Conservation (phyloP, 2,113 vertebrate species). For the Gavia stellata region DNA sequence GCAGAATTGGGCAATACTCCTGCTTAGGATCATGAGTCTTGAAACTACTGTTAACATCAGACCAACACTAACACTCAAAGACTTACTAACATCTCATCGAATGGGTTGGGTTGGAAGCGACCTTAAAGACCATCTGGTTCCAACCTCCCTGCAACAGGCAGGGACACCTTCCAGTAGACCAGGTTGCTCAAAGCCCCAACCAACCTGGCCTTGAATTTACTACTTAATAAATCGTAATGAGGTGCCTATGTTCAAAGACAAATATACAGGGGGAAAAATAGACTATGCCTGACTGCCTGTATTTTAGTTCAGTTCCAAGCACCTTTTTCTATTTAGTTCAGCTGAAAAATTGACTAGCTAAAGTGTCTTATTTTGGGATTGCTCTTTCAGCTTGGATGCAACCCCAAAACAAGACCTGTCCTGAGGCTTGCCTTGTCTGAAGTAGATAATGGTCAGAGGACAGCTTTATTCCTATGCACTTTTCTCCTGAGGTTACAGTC, state of each 20-base stretch:
- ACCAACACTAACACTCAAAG: not conserved
- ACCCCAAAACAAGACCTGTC: not conserved
- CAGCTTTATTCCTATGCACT: not conserved
- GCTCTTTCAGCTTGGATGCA: not conserved
- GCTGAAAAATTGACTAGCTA: not conserved
- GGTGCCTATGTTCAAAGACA: not conserved
- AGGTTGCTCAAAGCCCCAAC: too few species aligned
- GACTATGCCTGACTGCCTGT: not conserved
- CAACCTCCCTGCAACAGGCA: too few species aligned
- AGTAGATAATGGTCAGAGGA: not conserved
- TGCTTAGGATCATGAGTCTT: not conserved
- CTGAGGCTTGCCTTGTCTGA: not conserved
- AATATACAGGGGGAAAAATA: fast-evolving
- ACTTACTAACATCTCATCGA: not conserved
- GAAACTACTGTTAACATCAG: not conserved
- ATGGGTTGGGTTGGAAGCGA: too few species aligned
- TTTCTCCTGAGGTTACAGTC: not conserved
- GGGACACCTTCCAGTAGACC: too few species aligned
- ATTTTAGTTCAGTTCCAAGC: not conserved
- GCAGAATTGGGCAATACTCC: not conserved
- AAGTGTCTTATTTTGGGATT: not conserved
- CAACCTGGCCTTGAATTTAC: too few species aligned
- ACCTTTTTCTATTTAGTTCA: not conserved
- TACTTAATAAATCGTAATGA: not conserved
- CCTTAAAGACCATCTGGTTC: too few species aligned